Evolutionary conservation across 2,888 invertebrate genomes (phyloP).

Genomic region (Nephrotoma appendiculata): DNA sequence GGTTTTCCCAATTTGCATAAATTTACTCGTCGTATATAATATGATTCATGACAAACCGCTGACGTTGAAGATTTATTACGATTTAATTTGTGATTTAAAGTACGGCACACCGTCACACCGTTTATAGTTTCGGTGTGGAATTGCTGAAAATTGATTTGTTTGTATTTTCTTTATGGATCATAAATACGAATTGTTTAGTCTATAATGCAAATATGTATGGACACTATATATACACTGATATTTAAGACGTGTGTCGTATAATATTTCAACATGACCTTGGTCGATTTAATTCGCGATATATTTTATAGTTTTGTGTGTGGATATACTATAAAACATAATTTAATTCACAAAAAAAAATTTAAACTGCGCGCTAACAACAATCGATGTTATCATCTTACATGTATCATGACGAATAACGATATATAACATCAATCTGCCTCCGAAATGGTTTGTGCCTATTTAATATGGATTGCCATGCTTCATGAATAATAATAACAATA

Average conservation of each 20-base stretch:
- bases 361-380: background rate
- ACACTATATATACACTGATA: background rate
- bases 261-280: background rate
- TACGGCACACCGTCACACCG: background rate
- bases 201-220: too few species aligned
- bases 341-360: background rate
- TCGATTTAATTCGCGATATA: background rate
- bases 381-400: background rate
- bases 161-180: background rate
- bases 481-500: background rate
- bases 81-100: background rate
- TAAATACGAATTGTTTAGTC: background rate
- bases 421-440: background rate
- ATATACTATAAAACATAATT: too few species aligned
- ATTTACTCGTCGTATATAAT: too few species aligned
- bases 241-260: background rate
- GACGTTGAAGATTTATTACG: background rate
- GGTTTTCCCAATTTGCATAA: background rate
- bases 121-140: background rate
- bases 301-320: background rate
- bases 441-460: background rate
- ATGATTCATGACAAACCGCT: background rate
- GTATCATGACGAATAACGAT: background rate
- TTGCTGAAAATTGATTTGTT: background rate
- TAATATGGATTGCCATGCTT: background rate